These are phyloP conservation scores for Thalassaphorura encarpata DNA, from an alignment of 1,140 invertebrate species.

Conservation along the genomic window DNA sequence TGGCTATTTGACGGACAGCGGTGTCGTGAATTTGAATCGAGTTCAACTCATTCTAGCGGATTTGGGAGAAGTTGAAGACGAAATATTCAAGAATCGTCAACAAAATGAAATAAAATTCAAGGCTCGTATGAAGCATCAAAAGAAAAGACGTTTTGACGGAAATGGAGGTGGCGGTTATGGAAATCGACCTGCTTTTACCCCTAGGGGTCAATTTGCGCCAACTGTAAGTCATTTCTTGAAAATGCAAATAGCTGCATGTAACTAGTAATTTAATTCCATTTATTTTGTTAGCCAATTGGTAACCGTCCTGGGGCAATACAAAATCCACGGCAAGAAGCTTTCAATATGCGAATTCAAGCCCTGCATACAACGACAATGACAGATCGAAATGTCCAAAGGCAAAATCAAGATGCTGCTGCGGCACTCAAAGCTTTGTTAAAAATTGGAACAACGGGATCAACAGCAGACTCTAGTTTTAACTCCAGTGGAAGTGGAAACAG, in stretches of 20 bases:
- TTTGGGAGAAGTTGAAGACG: constrained; percentile 88
- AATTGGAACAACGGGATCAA: constrained; percentile 3
- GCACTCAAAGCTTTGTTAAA: constrained; percentile 35
- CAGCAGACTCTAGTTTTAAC: constrained; percentile 1
- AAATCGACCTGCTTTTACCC: constrained; percentile 58
- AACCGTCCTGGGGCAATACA: constrained; percentile 22
- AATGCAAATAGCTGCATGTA: constrained; percentile 3
- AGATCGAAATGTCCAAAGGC: constrained; percentile 9
- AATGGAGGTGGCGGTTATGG: too few relatives aligned
- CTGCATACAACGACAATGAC: constrained; percentile 27
- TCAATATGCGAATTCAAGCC: constrained; percentile 36
- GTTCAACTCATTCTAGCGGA: constrained; percentile 92
- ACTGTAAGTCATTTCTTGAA: constrained; percentile 35
- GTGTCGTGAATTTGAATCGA: constrained; percentile 79
- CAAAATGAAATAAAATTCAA: constrained; percentile 72
- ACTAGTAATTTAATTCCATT: constrained; percentile 8
- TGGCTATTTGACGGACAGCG: constrained; percentile 54
- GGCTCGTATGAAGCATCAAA: constrained; percentile 60
- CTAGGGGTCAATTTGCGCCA: constrained; percentile 64
- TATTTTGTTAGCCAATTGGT: constrained; percentile 29
- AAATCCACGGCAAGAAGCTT: constrained; percentile 38
- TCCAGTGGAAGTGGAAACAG: too few relatives aligned
- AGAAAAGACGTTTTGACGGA: constrained; percentile 43
- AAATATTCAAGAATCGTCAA: constrained; percentile 90
- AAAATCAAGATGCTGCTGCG: constrained; percentile 35